Base-by-base conservation (phyloP, 2,113 vertebrate species). In the Carassius gibelio region DNA sequence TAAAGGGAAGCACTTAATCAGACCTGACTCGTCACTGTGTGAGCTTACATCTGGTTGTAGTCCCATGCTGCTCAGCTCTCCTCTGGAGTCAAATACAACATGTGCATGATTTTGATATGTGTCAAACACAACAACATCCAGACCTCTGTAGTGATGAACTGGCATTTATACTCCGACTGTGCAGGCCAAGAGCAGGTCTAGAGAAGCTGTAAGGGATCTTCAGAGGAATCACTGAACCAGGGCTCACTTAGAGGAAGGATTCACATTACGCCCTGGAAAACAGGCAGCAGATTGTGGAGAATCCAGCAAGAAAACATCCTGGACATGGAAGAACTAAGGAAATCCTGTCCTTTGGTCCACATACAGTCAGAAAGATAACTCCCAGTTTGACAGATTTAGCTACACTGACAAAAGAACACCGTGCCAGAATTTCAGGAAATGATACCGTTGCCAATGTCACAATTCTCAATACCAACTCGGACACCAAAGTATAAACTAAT, bases 261-360 rank as follows among this genome's bases (percentile, higher is more conserved):
- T 80, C n/a, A 69, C 17, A 82, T 55, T 36, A 68, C 50, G 8
- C 23, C 62, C 62, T 57, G 3, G 42, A 89, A 69, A 50, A 57
- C 1, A 72, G 4, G 48, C 61, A 57, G 76, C 14, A 42, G 45
- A 79, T 74, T 38, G 26, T 8, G 34, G 26, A 21, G 17, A 66
- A 72, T 57, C 38, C 34, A 26, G 57, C 55, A 66, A 64, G 26
- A 86, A 48, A 82, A 38, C 17, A 75, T 62, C 71, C 84, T 64
- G 77, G 38, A 71, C 66, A 68, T 26, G 62, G 30, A 68, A 69
- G 77, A 89, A 83, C 76, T 85, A 50, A 92, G 93, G 93, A 93
- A 89, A 91, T 92, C 93, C 93, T 94, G 90, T 87, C 78, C 48
- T 89, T 90, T 88, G 77, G 61, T 86, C 86, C 87, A 88, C 42